Evolutionary conservation across 2,888 invertebrate genomes (phyloP).

Genomic region (Linnaemya tessellans): DNA sequence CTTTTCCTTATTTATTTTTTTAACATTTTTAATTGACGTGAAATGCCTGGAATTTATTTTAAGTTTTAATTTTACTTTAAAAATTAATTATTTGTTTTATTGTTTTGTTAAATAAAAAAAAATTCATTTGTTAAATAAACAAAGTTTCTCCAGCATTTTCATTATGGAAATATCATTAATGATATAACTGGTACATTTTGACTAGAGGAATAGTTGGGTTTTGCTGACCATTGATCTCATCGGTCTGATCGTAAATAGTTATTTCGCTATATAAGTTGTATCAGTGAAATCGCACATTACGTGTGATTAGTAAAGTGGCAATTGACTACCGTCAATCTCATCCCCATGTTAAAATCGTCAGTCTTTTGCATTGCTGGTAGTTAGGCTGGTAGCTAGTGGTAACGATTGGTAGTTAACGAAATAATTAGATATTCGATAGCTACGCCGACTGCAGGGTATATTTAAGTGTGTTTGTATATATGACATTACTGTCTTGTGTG

Average conservation of each 20-base stretch:
- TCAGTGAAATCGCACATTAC: conserved; percentile 1
- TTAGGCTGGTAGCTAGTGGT: conserved; percentile 6
- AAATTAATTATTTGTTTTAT: not conserved
- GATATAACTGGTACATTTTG: conserved; percentile 24
- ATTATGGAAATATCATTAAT: conserved; percentile 22
- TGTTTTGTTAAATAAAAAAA: conserved; percentile 19
- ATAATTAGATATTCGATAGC: conserved; percentile 9
- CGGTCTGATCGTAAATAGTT: conserved; percentile 27
- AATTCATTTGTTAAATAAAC: too few relatives aligned
- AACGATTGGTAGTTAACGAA: conserved; percentile 16
- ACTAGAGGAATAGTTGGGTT: conserved; percentile 26
- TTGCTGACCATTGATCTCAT: conserved; percentile 30
- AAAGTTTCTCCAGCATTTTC: conserved; percentile 15
- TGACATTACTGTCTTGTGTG: too few relatives aligned
- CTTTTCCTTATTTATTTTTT: conserved; percentile 3
- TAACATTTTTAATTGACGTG: not conserved
- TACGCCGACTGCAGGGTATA: conserved; percentile 16
- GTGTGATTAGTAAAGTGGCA: not conserved
- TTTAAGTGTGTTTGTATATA: too few relatives aligned
- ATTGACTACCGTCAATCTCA: conserved; percentile 18
- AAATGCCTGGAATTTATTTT: not conserved
- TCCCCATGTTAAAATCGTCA: conserved; percentile 20
- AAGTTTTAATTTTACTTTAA: conserved; percentile 26
- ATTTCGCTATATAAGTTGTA: not conserved
- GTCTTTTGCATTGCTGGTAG: conserved; percentile 5